phyloP scores from a whole-genome alignment of 2,888 invertebrate species.

The Pogonocherus hispidulus region DNA sequence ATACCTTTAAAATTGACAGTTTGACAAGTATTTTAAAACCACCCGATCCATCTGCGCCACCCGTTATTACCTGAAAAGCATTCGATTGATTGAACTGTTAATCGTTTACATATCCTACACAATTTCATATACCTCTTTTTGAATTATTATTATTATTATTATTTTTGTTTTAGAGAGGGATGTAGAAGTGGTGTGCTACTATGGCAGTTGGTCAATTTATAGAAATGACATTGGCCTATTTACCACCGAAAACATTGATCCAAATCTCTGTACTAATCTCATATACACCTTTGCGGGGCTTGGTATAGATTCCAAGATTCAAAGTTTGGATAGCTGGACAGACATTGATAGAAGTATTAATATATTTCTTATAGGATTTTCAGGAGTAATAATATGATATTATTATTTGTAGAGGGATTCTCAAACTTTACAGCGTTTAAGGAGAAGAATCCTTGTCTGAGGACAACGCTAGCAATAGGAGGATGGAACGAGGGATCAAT shows the following conservation, averaged over 20 bases:
- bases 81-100: no score
- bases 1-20: no score
- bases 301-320: constrained; percentile 66
- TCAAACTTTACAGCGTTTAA: constrained; percentile 72
- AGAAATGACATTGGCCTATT: constrained; percentile 77
- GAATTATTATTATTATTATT: no score
- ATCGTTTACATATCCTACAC: no score
- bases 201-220: constrained; percentile 86
- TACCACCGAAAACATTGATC: constrained; percentile 77
- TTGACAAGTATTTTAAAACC: no score
- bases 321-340: constrained; percentile 65
- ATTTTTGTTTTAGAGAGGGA: constrained; percentile 42
- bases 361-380: not conserved
- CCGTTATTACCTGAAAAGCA: no score
- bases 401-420: constrained; percentile 69
- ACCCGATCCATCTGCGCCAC: no score
- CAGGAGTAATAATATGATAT: not conserved
- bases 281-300: constrained; percentile 87
- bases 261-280: constrained; percentile 83
- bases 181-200: constrained; percentile 81
- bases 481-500: constrained; percentile 75
- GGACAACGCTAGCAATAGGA: constrained; percentile 75
- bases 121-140: no score
- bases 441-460: constrained; percentile 69
- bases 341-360: constrained; percentile 63